Base-by-base conservation (phyloP, 1,140 invertebrate species). In the Steinernema feltiae region DNA sequence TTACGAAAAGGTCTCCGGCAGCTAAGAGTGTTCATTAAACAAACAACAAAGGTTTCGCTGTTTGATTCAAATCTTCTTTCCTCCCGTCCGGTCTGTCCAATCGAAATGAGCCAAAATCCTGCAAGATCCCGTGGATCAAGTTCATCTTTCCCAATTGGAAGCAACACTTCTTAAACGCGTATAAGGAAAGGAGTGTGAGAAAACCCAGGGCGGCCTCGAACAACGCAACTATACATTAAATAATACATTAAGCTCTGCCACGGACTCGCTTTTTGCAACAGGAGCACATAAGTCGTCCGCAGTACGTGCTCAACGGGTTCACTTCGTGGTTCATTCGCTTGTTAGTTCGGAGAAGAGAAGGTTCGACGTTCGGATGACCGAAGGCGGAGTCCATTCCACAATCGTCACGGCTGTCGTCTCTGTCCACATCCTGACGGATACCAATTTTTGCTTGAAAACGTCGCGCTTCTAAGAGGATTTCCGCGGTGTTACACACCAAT, bases 161-260 rank as follows among this genome's bases (percentile, higher is more conserved):
- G 41, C 41, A 46, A 46, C 41, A 46, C n/a, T 46, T 27, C 24
- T 63, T 27, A 63, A 63, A 63, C 24, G 53, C 53, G 53, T 63
- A 63, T 63, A 63, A 63, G 53, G 53, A 63, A 63, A 12, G 24
- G 53, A 63, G 53, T 63, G 53, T 63, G 53, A 3, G 53, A 63
- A 63, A 63, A 63, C 24, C 24, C 12, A 63, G 53, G 53, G 24
- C 53, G 24, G 53, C 53, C 53, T 21, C 53, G 53, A 63, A 27
- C 53, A 63, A 63, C 53, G 53, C 53, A 63, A 63, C 53, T 63
- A 63, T 63, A 63, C 53, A 63, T 63, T 63, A 63, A 63, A 63
- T 63, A 63, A 63, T 63, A 63, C 53, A 63, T 63, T n/a, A 63
- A 63, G 53, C 53, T 3, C 53, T 63, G 53, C 53, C 53, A 63